Base-by-base conservation (phyloP, 2,113 vertebrate genomes). In the Campylorhamphus procurvoides region DNA sequence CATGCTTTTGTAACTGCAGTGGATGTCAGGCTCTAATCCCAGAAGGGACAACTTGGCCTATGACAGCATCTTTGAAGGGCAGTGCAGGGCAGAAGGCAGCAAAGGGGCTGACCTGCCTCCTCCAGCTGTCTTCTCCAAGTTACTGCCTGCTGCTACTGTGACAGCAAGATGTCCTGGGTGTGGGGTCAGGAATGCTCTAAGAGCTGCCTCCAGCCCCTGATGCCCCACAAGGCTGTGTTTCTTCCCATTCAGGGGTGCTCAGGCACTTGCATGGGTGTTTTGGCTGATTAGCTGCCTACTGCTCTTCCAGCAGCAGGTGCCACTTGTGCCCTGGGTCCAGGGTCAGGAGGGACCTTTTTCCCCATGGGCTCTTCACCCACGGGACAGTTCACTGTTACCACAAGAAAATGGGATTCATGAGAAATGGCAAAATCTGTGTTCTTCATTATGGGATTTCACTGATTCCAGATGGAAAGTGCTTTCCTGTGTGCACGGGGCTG, bases 401-500 rank as follows among this genome's bases (percentile, higher is more conserved):
- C 37, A 53, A 60, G 56, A 55, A 69, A 84, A 58, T 2, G 2
- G 5, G 46, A 18, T 80, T 74, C 7, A 6, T 69, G 23, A 23
- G 25, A 74, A 89, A 69, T 14, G 4, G 42, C 18, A 87, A 62
- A 77, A 28, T n/a, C 2, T 2, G 29, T 29, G 35, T 66, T 31
- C 17, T 55, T 55, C 66, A 56, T 0, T 8, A 2, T 11, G 35
- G 22, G 59, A 18, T 58, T 81, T 62, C 60, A 31, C 18, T 22
- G 42, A 29, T 56, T 81, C 20, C 31, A n/a, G 50, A 14, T 28
- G 42, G 39, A 71, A 71, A 14, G 12, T 52, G 63, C 56, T 69
- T 55, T 52, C 72, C 19, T 28, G 0, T 4, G 25, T 49, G 55
- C 31, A 5, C 0, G 2, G 24, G 49, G 16, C 31, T 47, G 24